Conservation (phyloP, 2,113 vertebrate species). For the Corvus moneduloides region DNA sequence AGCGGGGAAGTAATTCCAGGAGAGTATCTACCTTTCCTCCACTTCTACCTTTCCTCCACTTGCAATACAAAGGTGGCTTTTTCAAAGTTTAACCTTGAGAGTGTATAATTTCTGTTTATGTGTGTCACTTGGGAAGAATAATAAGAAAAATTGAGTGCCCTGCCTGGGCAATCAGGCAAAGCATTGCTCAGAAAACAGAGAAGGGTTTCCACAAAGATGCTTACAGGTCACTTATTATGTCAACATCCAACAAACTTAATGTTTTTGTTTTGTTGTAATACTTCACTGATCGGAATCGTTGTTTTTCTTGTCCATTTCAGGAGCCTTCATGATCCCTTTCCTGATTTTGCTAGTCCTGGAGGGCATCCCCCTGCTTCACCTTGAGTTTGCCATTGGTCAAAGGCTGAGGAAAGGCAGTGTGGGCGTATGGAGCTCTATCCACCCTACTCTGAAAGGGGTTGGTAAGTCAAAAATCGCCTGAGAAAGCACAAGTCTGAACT, state of each 20-base stretch:
- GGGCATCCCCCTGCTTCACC: slow-evolving; percentile 88
- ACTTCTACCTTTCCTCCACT: not conserved
- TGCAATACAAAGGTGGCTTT: not conserved
- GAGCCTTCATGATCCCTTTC: slow-evolving; percentile 98
- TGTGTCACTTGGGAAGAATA: not conserved
- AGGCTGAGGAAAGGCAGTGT: slow-evolving; percentile 87
- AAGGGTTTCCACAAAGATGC: not conserved
- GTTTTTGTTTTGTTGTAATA: not conserved
- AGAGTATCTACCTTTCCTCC: not conserved
- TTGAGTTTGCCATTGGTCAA: slow-evolving; percentile 97
- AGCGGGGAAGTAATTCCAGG: not conserved
- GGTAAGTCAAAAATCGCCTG: slow-evolving; percentile 73
- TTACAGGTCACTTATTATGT: not conserved
- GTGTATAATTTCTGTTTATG: not conserved
- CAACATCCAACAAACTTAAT: not conserved
- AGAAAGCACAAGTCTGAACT: not conserved
- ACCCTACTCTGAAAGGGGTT: slow-evolving; percentile 85
- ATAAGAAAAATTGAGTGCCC: not conserved
- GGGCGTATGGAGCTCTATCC: slow-evolving; percentile 89
- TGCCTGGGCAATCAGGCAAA: not conserved
- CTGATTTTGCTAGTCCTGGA: slow-evolving; percentile 93
- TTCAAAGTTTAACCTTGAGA: not conserved
- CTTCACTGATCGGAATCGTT: fast-evolving
- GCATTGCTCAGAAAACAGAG: not conserved
- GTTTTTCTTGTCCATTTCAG: slow-evolving; percentile 61